These are phyloP conservation scores for Nasua narica DNA, from an alignment of 2,797 vertebrate genomes.

Conservation along the genomic window DNA sequence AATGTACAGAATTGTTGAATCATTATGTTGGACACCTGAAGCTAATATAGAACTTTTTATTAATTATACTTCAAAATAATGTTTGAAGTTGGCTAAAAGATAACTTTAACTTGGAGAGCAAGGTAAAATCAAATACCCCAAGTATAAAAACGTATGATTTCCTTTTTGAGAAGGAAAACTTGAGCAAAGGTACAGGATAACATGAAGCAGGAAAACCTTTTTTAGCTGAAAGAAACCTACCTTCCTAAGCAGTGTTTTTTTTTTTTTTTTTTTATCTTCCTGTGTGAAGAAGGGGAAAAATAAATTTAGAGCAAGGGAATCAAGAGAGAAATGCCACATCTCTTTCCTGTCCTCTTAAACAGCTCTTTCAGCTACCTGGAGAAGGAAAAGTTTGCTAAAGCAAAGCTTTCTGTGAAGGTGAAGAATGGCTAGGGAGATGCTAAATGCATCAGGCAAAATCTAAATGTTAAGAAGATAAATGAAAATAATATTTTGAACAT, in stretches of 20 bases:
- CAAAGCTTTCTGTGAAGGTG: background rate
- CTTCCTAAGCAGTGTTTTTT: background rate
- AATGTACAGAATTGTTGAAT: background rate
- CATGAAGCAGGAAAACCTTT: background rate
- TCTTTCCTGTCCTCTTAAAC: background rate
- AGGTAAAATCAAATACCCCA: conserved; percentile 30
- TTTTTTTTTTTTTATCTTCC: background rate
- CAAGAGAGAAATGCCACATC: background rate
- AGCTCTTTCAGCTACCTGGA: background rate
- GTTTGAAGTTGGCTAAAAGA: background rate
- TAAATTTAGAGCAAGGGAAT: background rate
- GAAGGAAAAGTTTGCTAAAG: background rate
- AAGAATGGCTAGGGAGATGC: rapidly evolving
- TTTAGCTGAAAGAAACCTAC: background rate
- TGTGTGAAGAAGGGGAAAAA: background rate
- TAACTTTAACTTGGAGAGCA: conserved; percentile 6
- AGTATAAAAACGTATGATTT: background rate
- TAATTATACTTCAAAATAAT: background rate
- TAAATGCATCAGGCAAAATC: background rate
- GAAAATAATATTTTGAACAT: background rate
- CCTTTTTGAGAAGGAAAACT: conserved; percentile 3
- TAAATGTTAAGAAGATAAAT: background rate
- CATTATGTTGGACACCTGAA: background rate
- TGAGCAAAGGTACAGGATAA: background rate
- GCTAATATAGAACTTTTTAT: background rate